Evolutionary conservation across 2,888 invertebrate genomes (phyloP).

Genomic region (Clepsis dumicolana): DNA sequence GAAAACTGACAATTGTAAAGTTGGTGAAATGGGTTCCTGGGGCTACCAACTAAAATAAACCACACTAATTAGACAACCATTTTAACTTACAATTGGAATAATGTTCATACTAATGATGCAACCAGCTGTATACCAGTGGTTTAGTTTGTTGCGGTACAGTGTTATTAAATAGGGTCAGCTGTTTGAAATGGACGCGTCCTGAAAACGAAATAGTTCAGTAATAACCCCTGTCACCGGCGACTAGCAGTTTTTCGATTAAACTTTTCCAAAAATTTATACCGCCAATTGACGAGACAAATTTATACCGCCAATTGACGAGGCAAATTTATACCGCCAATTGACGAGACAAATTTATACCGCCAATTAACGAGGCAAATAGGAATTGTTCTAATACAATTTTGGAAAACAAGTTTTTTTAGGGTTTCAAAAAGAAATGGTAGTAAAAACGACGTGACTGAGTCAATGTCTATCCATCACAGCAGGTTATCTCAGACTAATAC

Average conservation of each 20-base stretch:
- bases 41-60: too few relatives aligned
- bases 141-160: not conserved
- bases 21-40: too few relatives aligned
- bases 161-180: not conserved
- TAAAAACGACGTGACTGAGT: too few relatives aligned
- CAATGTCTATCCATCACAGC: too few relatives aligned
- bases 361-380: conserved; percentile 10
- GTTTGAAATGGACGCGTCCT: conserved; percentile 24
- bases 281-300: too few relatives aligned
- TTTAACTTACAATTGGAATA: too few relatives aligned
- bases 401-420: not conserved
- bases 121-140: too few relatives aligned
- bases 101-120: too few relatives aligned
- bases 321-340: conserved; percentile 11
- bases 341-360: conserved; percentile 24
- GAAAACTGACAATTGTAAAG: too few relatives aligned
- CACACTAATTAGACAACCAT: too few relatives aligned
- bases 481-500: too few relatives aligned
- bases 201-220: conserved; percentile 19
- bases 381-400: not conserved
- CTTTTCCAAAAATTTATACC: conserved; percentile 28
- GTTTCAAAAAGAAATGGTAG: too few relatives aligned
- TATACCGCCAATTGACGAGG: conserved; percentile 6
- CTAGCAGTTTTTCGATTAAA: conserved; percentile 25
- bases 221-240: conserved; percentile 15